A percentile compares a stretch with the other conserved stretches of the same genome.
phyloP scores from a whole-genome alignment of 2,797 vertebrate genomes.

The Masticophis lateralis region DNA sequence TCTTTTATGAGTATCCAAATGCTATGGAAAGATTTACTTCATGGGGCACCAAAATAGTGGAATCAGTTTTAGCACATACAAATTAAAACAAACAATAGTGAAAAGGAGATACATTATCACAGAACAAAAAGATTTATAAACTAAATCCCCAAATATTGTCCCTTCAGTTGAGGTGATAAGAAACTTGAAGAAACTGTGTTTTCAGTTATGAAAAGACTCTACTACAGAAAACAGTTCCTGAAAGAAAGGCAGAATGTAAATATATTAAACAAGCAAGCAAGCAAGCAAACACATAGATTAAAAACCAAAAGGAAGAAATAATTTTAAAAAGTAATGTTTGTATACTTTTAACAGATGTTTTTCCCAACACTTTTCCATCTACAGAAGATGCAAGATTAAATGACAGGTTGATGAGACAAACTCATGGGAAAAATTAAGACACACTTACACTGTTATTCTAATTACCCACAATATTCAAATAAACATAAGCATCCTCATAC shows the following conservation, averaged over 20 bases:
- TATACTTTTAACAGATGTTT: not conserved
- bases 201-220: not conserved
- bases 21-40: not conserved
- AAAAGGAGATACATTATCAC: not conserved
- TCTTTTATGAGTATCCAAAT: not conserved
- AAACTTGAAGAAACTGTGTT: not conserved
- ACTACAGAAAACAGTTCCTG: not conserved
- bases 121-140: not conserved
- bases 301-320: not conserved
- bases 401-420: constrained; percentile 5
- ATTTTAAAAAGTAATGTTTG: not conserved
- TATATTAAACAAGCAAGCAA: not conserved
- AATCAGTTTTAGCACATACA: not conserved
- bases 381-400: constrained; percentile 2
- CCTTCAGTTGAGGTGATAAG: accelerated
- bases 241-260: not conserved
- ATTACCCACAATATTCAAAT: not conserved
- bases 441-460: not conserved
- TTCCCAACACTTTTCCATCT: constrained; percentile 24
- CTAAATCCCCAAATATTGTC: not conserved
- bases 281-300: constrained; percentile 3
- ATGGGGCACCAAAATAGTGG: not conserved
- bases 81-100: not conserved
- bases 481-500: not conserved
- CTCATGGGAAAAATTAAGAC: constrained; percentile 12